These are phyloP conservation scores for Notiomystis cincta DNA, from an alignment of 2,113 vertebrate species.

Conservation along the genomic window DNA sequence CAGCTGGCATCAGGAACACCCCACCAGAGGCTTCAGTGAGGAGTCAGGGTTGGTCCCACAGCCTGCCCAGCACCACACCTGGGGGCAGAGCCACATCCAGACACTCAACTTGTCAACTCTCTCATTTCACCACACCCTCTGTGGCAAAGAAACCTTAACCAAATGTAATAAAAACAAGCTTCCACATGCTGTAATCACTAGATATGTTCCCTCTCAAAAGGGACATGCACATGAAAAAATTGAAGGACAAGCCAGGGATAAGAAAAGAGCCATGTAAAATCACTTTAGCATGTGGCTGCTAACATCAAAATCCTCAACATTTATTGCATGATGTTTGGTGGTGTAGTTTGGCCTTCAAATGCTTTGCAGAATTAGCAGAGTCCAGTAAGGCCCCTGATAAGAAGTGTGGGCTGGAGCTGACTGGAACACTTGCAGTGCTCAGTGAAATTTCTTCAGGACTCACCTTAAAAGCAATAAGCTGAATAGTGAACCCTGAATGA, in stretches of 20 bases:
- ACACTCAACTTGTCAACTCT: neutral
- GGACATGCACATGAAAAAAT: neutral
- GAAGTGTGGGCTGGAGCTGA: neutral
- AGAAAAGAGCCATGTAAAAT: neutral
- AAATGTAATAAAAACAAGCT: neutral
- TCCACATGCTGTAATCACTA: neutral
- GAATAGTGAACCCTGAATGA: neutral
- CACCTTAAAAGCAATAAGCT: neutral
- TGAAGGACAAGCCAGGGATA: neutral
- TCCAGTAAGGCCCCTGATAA: neutral
- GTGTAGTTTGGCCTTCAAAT: neutral
- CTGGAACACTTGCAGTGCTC: neutral
- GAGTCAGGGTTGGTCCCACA: neutral
- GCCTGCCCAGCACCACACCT: neutral
- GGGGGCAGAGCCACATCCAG: neutral
- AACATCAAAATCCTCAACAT: neutral
- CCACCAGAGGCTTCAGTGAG: neutral
- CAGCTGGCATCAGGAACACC: fast-evolving
- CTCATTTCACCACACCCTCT: neutral
- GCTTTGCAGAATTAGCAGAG: neutral
- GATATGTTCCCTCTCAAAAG: neutral
- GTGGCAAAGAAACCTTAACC: neutral
- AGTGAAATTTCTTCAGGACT: neutral
- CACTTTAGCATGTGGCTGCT: neutral
- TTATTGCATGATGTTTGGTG: neutral